Conservation (phyloP, 1,140 invertebrate species). For the Brachionus paranguensis region DNA sequence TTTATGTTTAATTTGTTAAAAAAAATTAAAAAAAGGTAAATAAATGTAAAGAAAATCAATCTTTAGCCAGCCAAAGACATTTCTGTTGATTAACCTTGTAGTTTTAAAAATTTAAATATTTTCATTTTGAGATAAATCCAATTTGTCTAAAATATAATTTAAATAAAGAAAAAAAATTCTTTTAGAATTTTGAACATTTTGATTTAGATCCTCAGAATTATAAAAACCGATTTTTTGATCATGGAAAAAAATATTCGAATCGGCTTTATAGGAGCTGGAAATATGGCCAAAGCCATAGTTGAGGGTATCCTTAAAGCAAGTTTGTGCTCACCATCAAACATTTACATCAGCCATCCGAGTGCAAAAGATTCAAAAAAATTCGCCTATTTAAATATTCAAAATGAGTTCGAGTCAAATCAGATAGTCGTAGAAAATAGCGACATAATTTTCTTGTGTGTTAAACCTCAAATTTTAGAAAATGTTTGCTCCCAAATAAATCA, state of each 20-base stretch:
- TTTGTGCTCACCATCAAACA: not conserved
- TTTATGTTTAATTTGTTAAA: no score
- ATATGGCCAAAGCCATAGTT: conserved; percentile 31
- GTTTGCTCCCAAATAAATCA: not conserved
- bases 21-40: no score
- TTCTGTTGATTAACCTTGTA: no score
- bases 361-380: not conserved
- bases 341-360: conserved; percentile 26
- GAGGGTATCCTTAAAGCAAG: not conserved
- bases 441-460: conserved; percentile 80
- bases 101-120: no score
- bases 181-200: not conserved
- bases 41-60: no score
- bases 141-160: no score
- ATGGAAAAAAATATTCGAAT: conserved; percentile 20
- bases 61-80: no score
- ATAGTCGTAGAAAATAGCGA: conserved; percentile 73
- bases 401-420: conserved; percentile 69
- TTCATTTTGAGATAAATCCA: no score
- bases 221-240: not conserved
- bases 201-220: not conserved
- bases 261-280: conserved; percentile 38
- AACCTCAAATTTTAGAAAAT: conserved; percentile 66
- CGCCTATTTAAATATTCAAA: conserved; percentile 55
- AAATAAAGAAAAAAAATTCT: not conserved